Conservation (phyloP, 2,113 vertebrate genomes). For the Ammodytes marinus region DNA sequence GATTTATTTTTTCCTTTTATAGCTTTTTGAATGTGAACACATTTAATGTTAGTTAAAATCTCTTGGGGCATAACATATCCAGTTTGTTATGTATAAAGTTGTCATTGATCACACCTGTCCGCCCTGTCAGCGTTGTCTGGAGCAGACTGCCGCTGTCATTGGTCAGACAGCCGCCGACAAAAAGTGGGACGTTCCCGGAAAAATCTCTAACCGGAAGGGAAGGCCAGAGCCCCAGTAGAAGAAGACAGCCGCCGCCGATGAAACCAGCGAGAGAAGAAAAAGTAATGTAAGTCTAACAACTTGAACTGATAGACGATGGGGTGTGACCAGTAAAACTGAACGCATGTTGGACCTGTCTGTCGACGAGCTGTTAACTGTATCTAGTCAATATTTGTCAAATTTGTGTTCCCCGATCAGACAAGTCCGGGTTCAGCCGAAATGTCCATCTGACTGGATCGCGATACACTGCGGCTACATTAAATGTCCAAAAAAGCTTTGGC, state of each 20-base stretch:
- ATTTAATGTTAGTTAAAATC: no score
- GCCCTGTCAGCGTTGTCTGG: background rate
- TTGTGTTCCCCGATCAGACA: constrained; percentile 15
- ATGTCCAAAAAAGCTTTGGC: background rate
- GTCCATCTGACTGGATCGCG: constrained; percentile 50
- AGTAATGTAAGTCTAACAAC: constrained; percentile 72
- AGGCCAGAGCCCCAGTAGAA: constrained; percentile 81
- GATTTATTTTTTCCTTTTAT: no score
- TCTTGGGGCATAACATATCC: no score
- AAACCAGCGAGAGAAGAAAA: constrained; percentile 70
- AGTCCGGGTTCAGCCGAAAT: constrained; percentile 48
- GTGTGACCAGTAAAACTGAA: background rate
- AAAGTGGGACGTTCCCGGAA: constrained; percentile 86
- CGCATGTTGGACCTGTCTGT: background rate
- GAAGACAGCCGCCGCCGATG: constrained; percentile 66
- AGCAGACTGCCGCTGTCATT: constrained; percentile 42
- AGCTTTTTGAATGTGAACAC: no score
- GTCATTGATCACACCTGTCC: no score
- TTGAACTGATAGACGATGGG: constrained; percentile 1
- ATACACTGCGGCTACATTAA: constrained; percentile 9
- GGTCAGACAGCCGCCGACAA: constrained; percentile 68
- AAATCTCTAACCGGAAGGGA: constrained; percentile 84
- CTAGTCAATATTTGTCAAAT: constrained; percentile 8
- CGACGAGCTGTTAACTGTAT: background rate
- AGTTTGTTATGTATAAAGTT: no score